Evolutionary conservation across 2,888 invertebrate species (phyloP), one percentile per base, ranked within the genome.

Genomic region (Erebia aethiops): DNA sequence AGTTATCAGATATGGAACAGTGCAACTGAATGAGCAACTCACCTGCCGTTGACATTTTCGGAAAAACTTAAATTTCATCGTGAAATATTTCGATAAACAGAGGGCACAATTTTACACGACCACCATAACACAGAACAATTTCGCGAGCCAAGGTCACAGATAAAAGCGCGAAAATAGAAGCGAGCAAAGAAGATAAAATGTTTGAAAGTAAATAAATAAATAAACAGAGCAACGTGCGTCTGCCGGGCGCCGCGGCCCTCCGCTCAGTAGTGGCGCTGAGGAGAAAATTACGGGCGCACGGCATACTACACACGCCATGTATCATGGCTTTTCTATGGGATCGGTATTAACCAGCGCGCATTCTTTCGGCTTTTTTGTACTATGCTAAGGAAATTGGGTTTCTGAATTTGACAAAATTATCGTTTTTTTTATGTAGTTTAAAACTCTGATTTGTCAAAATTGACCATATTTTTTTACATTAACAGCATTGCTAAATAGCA

Each of bases 21-120:
- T 66, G 46, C 66, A 66, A 57, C 66, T 57, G 66, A 56, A 56
- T 21, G 56, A 66, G 56, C 56, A 74, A 78, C 87, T 78, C 78
- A 92, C 91, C 90, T 88, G 86, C 72, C 84, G 90, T 72, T 83
- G 81, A 71, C 81, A 82, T 77, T 91, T 91, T 87, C 91, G 92
- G 79, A 92, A 90, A 77, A 92, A 80, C 80, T 88, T 92, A 77
- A 92, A 92, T 84, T 92, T 92, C 92, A 92, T 91, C 70, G 67
- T 75, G 62, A 67, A 67, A 57, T 16, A 46, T 11, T 41, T 46
- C 1, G 13, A 21, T 16, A 61, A 62, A 43, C 41, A 46, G 11
- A 18, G 21, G 16, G 13, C 62, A 26, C 62, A 13, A 43, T 56
- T 43, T 11, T 16, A 58, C 68, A 71, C 65, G 57, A 67, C 69